Percentiles rank a stretch among this genome's conserved stretches.
Evolutionary conservation across 1,140 invertebrate species (phyloP).

Genomic region (Pararge aegeria): DNA sequence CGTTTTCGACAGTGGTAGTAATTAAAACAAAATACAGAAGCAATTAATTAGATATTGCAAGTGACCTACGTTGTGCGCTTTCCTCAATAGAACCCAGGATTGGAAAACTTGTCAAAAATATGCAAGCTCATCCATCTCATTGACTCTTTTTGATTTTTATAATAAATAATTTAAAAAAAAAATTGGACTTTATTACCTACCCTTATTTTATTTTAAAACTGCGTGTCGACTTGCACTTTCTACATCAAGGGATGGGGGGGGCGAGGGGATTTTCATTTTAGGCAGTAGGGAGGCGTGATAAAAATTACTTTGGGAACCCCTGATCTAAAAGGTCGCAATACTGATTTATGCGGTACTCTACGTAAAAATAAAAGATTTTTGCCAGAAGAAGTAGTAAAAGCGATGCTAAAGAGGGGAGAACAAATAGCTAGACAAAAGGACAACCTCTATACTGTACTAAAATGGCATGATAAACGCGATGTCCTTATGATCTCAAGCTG

Average conservation of each 20-base stretch:
- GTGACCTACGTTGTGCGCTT: neutral
- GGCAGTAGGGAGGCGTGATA: too few species aligned
- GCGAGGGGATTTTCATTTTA: too few species aligned
- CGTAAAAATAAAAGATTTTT: constrained; percentile 42
- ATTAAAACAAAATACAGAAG: neutral
- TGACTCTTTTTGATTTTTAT: too few species aligned
- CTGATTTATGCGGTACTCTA: too few species aligned
- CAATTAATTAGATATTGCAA: neutral
- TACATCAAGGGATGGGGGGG: too few species aligned
- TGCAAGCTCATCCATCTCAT: too few species aligned
- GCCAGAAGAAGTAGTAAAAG: constrained; percentile 41
- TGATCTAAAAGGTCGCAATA: too few species aligned
- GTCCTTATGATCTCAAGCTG: constrained; percentile 47
- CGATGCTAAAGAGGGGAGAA: constrained; percentile 52
- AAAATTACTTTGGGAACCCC: too few species aligned
- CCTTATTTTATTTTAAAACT: too few species aligned
- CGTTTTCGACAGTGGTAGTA: neutral
- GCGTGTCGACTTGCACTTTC: too few species aligned
- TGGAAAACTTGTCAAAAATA: neutral
- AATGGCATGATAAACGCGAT: constrained; percentile 60
- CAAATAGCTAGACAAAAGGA: constrained; percentile 47
- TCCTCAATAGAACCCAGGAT: neutral
- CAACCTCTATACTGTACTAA: constrained; percentile 46
- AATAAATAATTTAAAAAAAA: too few species aligned
- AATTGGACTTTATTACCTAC: too few species aligned